Conservation (phyloP, 2,888 invertebrate genomes). For the Caenorhabditis wallacei region DNA sequence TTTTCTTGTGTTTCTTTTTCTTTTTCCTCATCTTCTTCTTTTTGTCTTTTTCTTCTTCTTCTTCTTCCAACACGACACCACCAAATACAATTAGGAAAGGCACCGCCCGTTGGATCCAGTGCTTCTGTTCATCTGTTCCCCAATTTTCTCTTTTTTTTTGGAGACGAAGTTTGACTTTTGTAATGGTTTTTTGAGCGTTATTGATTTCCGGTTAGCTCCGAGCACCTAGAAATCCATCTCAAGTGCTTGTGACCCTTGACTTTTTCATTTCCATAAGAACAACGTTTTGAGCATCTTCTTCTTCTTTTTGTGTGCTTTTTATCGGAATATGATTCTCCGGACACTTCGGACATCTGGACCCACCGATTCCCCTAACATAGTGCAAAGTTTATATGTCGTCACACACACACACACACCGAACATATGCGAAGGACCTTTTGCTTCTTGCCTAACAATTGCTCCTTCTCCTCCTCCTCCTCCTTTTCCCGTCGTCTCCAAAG, state of each 20-base stretch:
- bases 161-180: neutral
- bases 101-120: slow-evolving; percentile 33
- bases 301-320: neutral
- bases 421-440: slow-evolving; percentile 29
- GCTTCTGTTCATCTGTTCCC: slow-evolving; percentile 48
- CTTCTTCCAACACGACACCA: slow-evolving; percentile 6
- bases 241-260: slow-evolving; percentile 24
- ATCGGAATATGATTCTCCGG: too few species aligned
- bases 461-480: slow-evolving; percentile 4
- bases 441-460: slow-evolving; percentile 30
- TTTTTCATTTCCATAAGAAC: slow-evolving; percentile 23
- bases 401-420: slow-evolving; percentile 20
- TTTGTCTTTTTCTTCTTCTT: slow-evolving; percentile 5
- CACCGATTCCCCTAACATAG: too few species aligned
- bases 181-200: neutral
- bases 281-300: slow-evolving; percentile 13
- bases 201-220: neutral
- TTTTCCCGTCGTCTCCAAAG: slow-evolving; percentile 24
- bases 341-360: too few species aligned
- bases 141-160: slow-evolving; percentile 3
- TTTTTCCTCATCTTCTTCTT: slow-evolving; percentile 19
- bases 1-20: neutral
- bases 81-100: slow-evolving; percentile 59
- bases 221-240: neutral
- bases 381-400: slow-evolving; percentile 26